Base-by-base conservation (phyloP, 2,797 vertebrate genomes). In the Tarsius wallacei region DNA sequence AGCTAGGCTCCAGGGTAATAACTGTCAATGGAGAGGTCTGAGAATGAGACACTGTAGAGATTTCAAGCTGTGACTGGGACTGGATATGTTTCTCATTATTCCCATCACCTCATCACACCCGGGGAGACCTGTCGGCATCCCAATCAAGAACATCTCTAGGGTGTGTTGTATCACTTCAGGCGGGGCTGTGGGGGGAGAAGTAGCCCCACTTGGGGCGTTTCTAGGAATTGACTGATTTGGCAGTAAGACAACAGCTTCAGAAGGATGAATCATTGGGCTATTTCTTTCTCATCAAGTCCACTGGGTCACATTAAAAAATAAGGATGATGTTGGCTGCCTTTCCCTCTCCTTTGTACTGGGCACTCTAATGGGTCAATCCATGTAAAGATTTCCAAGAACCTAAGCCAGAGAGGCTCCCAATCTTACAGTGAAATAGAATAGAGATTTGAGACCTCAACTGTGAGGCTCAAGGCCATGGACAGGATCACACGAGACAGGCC, bases 211-310 rank as follows among this genome's bases (percentile, higher is more conserved):
- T 94, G 86, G 94, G 93, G 94, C 91, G 47, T 97, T 98, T 97
- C 97, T 97, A 98, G 94, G 97, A 97, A 97, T 66, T 96, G 93
- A 95, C 73, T 97, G 89, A 98, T 96, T 97, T 97, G 97, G 96
- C 97, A 77, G 76, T 49, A 91, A 96, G 61, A 96, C 93, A 96
- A 57, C 24, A 51, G 97, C 77, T 71, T 96, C 78, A 86, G 77
- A 93, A 95, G 81, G 87, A 97, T 97, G 96, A 97, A 87, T 97
- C 97, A 98, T 5, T 94, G 84, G 70, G 53, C 74, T 97, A 96
- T 95, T 97, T 97, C 83, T 97, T 97, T 96, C 96, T 97, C 97
- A 84, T 96, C 91, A 88, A 82, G 28, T 97, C 93, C 87, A 91
- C 91, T 96, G 98, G 96, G 96, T 94, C 80, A 68, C 22, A 97